Percentiles rank a stretch among this genome's conserved stretches.
Conservation (phyloP, 2,797 vertebrate species). For the Fringilla coelebs region DNA sequence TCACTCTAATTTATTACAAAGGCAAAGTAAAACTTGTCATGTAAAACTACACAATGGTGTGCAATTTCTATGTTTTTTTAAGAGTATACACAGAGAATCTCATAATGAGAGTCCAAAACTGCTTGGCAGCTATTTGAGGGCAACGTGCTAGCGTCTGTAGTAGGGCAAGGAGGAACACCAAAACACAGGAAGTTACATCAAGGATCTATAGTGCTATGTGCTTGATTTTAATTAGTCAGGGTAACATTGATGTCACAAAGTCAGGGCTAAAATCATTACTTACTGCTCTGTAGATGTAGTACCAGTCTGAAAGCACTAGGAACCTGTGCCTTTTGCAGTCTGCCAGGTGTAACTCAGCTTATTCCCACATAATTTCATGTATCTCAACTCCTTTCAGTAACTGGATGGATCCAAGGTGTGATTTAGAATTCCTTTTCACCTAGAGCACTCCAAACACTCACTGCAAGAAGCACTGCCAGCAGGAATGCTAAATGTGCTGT, state of each 20-base stretch:
- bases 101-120: background rate
- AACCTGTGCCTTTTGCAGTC: background rate
- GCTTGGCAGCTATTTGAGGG: background rate
- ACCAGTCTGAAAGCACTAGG: background rate
- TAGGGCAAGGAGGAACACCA: background rate
- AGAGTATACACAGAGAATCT: background rate
- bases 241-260: background rate
- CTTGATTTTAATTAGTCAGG: background rate
- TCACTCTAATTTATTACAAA: background rate
- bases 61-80: background rate
- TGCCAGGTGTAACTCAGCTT: background rate
- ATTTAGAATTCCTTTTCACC: background rate
- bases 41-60: background rate
- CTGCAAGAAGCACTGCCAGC: background rate
- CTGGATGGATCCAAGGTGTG: rapidly evolving
- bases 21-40: background rate
- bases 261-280: background rate
- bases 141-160: background rate
- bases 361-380: background rate
- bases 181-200: background rate
- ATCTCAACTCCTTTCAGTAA: background rate
- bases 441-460: background rate
- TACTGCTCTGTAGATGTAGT: background rate
- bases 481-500: background rate
- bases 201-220: background rate